These are phyloP conservation scores for Oligia fasciuncula DNA, from an alignment of 2,888 invertebrate genomes.

Conservation along the genomic window DNA sequence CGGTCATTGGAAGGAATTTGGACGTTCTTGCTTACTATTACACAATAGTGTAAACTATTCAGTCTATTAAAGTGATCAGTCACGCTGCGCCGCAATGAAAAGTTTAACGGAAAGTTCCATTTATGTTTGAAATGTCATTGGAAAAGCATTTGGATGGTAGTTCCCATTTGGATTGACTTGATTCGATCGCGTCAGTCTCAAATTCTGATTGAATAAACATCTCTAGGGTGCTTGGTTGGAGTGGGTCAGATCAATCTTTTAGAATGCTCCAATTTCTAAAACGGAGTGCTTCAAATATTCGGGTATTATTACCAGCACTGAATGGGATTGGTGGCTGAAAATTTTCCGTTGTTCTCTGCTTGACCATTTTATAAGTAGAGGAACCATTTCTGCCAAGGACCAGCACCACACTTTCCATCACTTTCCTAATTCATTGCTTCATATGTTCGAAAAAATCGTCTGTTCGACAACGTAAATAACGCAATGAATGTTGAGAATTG, in stretches of 20 bases:
- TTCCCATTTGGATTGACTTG: conserved; percentile 13
- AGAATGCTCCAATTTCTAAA: background rate
- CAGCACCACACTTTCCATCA: too few species aligned
- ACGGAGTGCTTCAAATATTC: background rate
- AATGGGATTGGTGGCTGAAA: background rate
- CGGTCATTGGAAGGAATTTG: conserved; percentile 2
- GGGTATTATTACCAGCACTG: background rate
- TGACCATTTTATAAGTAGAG: background rate
- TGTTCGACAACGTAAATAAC: too few species aligned
- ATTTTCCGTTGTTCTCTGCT: background rate
- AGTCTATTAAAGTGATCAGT: conserved; percentile 10
- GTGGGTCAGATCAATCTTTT: conserved; percentile 11
- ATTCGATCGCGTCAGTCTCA: conserved; percentile 23
- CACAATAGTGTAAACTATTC: conserved; percentile 24
- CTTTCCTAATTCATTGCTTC: too few species aligned
- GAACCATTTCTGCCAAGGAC: background rate
- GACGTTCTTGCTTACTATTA: background rate
- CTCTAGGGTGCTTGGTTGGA: background rate
- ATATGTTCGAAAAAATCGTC: too few species aligned
- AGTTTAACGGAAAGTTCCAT: conserved; percentile 10
- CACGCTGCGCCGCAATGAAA: conserved; percentile 17
- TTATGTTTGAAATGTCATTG: conserved; percentile 29
- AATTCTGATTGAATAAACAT: conserved; percentile 19
- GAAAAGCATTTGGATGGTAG: conserved; percentile 7
- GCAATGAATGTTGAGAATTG: too few species aligned